Conservation (phyloP, 2,888 invertebrate species). For the Oscheius sp. region DNA sequence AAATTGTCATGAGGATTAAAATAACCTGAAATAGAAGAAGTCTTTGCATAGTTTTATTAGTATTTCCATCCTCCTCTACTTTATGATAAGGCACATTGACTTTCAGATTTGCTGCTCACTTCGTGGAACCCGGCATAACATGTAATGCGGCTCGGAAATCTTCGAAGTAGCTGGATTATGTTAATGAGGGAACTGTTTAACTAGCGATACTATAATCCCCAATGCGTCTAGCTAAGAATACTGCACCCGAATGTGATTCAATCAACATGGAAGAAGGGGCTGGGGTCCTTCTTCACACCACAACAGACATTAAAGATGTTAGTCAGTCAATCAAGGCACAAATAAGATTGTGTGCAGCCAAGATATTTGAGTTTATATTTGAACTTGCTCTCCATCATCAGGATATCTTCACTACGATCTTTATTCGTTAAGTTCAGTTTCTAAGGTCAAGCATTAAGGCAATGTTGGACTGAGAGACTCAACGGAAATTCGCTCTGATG, state of each 20-base stretch:
- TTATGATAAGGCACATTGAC: conserved; percentile 23
- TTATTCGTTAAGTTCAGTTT: neutral
- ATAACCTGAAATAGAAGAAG: conserved; percentile 55
- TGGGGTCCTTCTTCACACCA: neutral
- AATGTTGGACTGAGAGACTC: conserved; percentile 22
- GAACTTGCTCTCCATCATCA: too few relatives aligned
- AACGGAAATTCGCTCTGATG: conserved; percentile 28
- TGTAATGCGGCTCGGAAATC: conserved; percentile 21
- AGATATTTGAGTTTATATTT: too few relatives aligned
- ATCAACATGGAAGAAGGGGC: neutral
- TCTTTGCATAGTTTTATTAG: neutral
- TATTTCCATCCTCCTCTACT: neutral
- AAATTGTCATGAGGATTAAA: conserved; percentile 66
- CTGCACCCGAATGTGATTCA: neutral
- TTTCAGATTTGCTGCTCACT: conserved; percentile 18
- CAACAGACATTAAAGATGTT: conserved; percentile 1
- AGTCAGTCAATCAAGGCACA: conserved; percentile 14
- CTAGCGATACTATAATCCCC: neutral
- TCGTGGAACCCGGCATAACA: conserved; percentile 17
- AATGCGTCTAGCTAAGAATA: neutral
- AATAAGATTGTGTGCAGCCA: conserved; percentile 15
- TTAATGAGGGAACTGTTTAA: conserved; percentile 9
- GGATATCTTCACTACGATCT: neutral
- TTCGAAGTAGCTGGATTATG: conserved; percentile 7
- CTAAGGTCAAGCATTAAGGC: neutral